Base-by-base conservation (phyloP, 2,888 invertebrate genomes). In the Serrognathus titanus region DNA sequence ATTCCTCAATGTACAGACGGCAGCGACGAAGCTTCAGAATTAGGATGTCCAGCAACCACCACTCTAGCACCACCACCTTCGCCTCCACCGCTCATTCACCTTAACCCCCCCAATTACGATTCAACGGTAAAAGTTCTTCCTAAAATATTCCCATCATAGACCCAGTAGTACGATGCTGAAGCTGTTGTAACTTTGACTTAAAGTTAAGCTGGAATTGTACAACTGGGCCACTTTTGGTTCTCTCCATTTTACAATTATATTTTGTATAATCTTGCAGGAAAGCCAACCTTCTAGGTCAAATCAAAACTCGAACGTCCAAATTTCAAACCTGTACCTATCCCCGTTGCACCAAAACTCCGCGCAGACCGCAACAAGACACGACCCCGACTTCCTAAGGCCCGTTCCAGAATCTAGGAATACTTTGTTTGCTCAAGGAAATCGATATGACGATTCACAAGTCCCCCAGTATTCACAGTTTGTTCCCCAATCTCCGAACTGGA, bases 1-100 rank as follows among this genome's bases (percentile, higher is more conserved):
- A 92, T 97, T 67, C 88, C 93, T 24, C 94, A 95, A 79, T 94
- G 92, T 77, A 83, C 89, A 1, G 95, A 96, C 80, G 92, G 89
- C 63, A 94, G 93, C 72, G 96, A 96, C 77, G 95, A 95, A 79
- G 91, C 90, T 49, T 86, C 89, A 31, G 93, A 93, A 78, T 82
- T 94, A 61, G 85, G 85, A 59, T 91, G 91, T 72, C 90, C 88
- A 2, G 71, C 79, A 6, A 49, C 43, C 5, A 43, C 41, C 45
- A 78, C 81, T 43, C 72, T 79, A 11, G 76, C 81, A 38, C 76
- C 78, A 2, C 58, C 76, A n/a, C 64, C 75, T 10, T 69, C 78
- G 24, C 63, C 72, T 8, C 66, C 69, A 41, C 66, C 67, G 40
- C 66, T 72, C 45, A 54, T 51, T 51, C 45, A 35, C 38, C 45